phyloP scores from a whole-genome alignment of 2,888 invertebrate species.

The Micropterix aruncella region DNA sequence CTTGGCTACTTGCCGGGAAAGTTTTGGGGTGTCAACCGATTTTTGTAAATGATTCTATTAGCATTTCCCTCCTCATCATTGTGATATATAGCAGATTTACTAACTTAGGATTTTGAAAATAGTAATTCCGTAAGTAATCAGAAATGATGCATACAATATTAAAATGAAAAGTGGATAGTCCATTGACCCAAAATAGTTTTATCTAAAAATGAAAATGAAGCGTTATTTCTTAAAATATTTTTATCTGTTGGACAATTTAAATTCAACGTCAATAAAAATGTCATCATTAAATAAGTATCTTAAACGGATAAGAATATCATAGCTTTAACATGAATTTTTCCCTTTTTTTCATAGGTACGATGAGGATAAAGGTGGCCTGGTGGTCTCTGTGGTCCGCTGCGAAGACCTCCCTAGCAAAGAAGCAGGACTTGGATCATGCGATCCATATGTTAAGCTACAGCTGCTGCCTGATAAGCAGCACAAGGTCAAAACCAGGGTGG shows the following conservation, averaged over 20 bases:
- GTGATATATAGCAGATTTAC: too few relatives aligned
- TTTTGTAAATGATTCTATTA: too few relatives aligned
- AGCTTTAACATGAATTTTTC: background rate
- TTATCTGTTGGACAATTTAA: background rate
- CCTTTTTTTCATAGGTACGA: constrained; percentile 51
- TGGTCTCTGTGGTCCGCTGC: constrained; percentile 86
- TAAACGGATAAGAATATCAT: constrained; percentile 2
- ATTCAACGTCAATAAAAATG: background rate
- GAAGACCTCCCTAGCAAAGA: constrained; percentile 78
- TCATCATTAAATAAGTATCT: background rate
- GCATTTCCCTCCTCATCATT: too few relatives aligned
- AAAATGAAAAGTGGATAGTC: too few relatives aligned
- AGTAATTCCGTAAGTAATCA: too few relatives aligned
- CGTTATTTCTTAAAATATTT: constrained; percentile 1
- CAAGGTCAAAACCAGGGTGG: constrained; percentile 89
- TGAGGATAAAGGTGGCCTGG: constrained; percentile 77
- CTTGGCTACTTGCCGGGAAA: too few relatives aligned
- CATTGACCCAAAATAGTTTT: too few relatives aligned
- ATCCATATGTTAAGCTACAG: constrained; percentile 97
- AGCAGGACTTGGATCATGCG: constrained; percentile 65
- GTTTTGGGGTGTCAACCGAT: too few relatives aligned
- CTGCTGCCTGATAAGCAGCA: constrained; percentile 95
- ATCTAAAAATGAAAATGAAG: constrained; percentile 1
- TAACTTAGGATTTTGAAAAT: too few relatives aligned
- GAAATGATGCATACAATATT: too few relatives aligned